These are phyloP conservation scores for Chrysodeixis includens DNA, from an alignment of 2,888 invertebrate genomes.

Conservation along the genomic window DNA sequence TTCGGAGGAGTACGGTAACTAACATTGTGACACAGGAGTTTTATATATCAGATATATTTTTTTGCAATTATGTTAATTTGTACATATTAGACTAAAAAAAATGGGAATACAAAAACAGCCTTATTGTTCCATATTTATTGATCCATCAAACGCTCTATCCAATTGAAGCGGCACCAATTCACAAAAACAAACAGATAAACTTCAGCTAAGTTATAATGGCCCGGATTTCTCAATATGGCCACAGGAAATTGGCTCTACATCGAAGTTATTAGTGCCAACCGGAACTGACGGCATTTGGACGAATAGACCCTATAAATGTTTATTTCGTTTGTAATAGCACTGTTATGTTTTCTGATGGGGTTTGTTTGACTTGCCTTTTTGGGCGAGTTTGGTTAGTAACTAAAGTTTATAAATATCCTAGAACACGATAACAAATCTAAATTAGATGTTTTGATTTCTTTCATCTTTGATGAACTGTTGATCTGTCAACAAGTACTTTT, in stretches of 20 bases:
- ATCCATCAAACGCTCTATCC: neutral
- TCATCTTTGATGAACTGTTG: too few relatives aligned
- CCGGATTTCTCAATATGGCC: slow-evolving; percentile 56
- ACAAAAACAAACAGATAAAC: slow-evolving; percentile 36
- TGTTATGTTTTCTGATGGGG: neutral
- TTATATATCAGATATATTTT: neutral
- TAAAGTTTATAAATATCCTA: too few relatives aligned
- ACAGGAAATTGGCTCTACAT: slow-evolving; percentile 58
- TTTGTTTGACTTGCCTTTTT: neutral
- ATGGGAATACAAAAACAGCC: neutral
- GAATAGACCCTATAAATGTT: slow-evolving; percentile 28
- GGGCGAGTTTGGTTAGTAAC: neutral
- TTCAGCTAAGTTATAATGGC: slow-evolving; percentile 33
- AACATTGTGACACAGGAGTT: too few relatives aligned
- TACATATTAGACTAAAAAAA: too few relatives aligned
- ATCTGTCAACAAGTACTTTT: too few relatives aligned
- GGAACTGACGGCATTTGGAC: slow-evolving; percentile 51
- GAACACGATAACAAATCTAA: too few relatives aligned
- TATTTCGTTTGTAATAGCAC: slow-evolving; percentile 27
- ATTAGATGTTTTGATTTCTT: too few relatives aligned
- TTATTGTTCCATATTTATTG: neutral
- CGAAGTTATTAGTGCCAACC: slow-evolving; percentile 44
- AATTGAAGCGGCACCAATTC: slow-evolving; percentile 20
- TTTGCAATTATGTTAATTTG: too few relatives aligned
- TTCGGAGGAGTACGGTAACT: too few relatives aligned